Evolutionary conservation across 2,113 vertebrate genomes (phyloP), one percentile per base, ranked within the genome.

Genomic region (Aldabrachelys gigantea): DNA sequence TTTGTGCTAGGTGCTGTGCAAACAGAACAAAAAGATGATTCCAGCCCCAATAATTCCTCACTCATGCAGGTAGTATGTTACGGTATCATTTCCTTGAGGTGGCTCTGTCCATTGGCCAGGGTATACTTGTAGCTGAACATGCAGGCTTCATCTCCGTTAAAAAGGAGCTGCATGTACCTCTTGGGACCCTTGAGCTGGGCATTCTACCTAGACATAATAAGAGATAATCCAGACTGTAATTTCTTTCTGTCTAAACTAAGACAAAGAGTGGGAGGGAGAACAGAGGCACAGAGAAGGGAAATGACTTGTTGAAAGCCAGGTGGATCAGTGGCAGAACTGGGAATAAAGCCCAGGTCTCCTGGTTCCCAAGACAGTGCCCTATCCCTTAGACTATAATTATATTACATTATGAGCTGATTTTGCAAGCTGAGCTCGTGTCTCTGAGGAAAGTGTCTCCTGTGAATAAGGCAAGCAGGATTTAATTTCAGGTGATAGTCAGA

Each of bases 231-330:
- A 24, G 25, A 57, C 27, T 57, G 56, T 57, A 57, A 57, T 31
- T 38, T 16, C 24, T 87, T 83, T 80, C 44, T 31, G 29, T 65
- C 76, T 4, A 0, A 2, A 22, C 3, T 59, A 56, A 75, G 75
- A 22, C 8, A 1, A 69, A 6, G 9, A 31, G 4, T 87, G 76
- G 44, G 10, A 22, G 49, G 50, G 19, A 19, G 35, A 80, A n/a
- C 10, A 8, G 49, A 11, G 85, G 24, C 50, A 29, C 11, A 80
- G 10, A 3, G 31, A 16, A 29, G 1, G 21, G 0, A 0, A 50
- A 4, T 2, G 1, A 2, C 38, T 19, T 52, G 31, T 29, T 35
- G 47, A 1, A 3, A 53, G 27, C 38, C 0, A 0, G 41, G 16
- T 0, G 12, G 50, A 11, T 27, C n/a, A 19, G 6, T 44, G 5